These are phyloP conservation scores for Cantharis nigra DNA, from an alignment of 2,888 invertebrate species.

Conservation along the genomic window DNA sequence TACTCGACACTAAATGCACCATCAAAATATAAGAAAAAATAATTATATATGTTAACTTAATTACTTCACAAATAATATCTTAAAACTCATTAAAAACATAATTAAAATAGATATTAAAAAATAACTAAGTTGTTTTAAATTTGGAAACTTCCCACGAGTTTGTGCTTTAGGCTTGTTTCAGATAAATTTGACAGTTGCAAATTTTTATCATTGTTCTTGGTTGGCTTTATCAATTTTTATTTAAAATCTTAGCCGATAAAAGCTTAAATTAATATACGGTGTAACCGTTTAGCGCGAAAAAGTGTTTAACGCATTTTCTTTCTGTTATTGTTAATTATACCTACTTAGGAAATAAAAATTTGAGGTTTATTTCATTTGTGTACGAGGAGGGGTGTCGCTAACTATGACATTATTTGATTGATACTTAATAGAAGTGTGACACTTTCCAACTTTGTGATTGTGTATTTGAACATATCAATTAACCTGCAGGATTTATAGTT, in stretches of 20 bases:
- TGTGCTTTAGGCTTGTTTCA: background rate
- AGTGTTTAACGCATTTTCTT: background rate
- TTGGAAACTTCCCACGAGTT: background rate
- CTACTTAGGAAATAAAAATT: slow-evolving; percentile 5
- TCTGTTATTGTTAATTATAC: slow-evolving; percentile 1
- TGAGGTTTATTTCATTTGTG: slow-evolving; percentile 7
- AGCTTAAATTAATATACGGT: background rate
- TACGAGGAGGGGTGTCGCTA: background rate
- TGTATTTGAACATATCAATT: slow-evolving; percentile 24
- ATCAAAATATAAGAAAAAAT: background rate
- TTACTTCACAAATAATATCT: background rate
- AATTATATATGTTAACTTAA: background rate
- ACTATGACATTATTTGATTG: slow-evolving; percentile 16
- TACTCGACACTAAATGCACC: background rate
- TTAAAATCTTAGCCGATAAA: background rate
- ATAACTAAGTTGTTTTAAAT: background rate
- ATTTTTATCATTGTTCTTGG: background rate
- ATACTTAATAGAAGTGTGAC: slow-evolving; percentile 22
- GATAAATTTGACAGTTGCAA: background rate
- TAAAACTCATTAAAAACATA: background rate
- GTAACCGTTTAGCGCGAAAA: background rate
- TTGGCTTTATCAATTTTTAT: background rate
- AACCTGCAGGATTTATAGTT: slow-evolving; percentile 26
- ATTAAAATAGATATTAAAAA: background rate
- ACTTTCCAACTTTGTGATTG: slow-evolving; percentile 25